phyloP scores from a whole-genome alignment of 2,113 vertebrate species.

The Carollia perspicillata region DNA sequence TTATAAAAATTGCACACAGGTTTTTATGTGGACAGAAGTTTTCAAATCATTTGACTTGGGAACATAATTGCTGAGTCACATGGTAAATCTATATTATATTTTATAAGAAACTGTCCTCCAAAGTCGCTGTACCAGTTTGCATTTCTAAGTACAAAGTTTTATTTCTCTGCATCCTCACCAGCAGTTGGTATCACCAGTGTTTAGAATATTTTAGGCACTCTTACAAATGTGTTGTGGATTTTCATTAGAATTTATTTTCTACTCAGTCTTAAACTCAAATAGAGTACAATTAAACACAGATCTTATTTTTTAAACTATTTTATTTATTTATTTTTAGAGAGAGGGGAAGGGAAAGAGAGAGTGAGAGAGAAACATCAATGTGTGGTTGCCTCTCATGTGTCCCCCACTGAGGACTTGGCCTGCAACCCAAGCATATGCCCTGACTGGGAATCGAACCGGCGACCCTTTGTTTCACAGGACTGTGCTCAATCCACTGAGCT shows the following conservation, averaged over 20 bases:
- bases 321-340: no score
- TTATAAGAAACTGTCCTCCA: not conserved
- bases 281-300: not conserved
- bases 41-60: not conserved
- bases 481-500: no score
- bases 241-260: not conserved
- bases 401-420: no score
- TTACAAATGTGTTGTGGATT: not conserved
- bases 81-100: not conserved
- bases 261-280: not conserved
- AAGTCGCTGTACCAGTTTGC: not conserved
- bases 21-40: not conserved
- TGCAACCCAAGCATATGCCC: no score
- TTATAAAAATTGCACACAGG: not conserved
- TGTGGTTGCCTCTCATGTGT: no score
- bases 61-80: no score
- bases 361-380: no score
- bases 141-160: not conserved
- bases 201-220: not conserved
- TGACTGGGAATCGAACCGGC: no score
- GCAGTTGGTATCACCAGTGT: not conserved
- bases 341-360: no score
- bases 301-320: no score
- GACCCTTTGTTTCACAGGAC: no score
- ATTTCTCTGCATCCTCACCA: not conserved